These are phyloP conservation scores for Neotoxoptera formosana DNA, from an alignment of 1,140 invertebrate genomes.

Conservation along the genomic window DNA sequence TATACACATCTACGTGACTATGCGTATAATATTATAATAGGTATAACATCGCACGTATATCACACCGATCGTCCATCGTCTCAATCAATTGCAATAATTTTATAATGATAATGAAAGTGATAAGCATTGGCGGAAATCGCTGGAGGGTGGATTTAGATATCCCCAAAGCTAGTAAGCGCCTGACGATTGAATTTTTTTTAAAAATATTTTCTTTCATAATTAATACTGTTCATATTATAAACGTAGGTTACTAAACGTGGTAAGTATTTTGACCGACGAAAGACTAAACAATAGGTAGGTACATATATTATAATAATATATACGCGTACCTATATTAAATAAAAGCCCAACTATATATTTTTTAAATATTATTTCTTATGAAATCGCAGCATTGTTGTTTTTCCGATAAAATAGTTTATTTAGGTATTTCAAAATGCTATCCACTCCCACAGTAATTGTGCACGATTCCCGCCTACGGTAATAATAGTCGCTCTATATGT, in stretches of 20 bases:
- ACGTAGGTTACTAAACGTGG: not conserved
- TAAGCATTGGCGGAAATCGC: not conserved
- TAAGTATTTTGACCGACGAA: not conserved
- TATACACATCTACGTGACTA: conserved; percentile 10
- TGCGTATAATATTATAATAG: not conserved
- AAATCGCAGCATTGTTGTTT: not conserved
- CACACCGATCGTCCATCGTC: not conserved
- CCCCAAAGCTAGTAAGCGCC: not conserved
- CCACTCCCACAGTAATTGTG: not conserved
- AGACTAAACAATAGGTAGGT: no score
- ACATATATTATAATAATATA: no score
- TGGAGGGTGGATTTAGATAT: not conserved
- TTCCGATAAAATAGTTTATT: not conserved
- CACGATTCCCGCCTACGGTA: not conserved
- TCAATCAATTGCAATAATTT: conserved; percentile 4
- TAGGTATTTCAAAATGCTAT: not conserved
- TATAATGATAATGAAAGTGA: not conserved
- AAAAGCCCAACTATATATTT: not conserved
- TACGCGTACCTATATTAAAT: no score
- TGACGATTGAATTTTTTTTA: not conserved
- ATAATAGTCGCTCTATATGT: not conserved
- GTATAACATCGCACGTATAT: not conserved
- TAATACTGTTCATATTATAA: not conserved
- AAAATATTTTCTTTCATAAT: no score
- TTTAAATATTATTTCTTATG: no score